Evolutionary conservation across 2,113 vertebrate genomes (phyloP).

Genomic region (Bubo bubo): DNA sequence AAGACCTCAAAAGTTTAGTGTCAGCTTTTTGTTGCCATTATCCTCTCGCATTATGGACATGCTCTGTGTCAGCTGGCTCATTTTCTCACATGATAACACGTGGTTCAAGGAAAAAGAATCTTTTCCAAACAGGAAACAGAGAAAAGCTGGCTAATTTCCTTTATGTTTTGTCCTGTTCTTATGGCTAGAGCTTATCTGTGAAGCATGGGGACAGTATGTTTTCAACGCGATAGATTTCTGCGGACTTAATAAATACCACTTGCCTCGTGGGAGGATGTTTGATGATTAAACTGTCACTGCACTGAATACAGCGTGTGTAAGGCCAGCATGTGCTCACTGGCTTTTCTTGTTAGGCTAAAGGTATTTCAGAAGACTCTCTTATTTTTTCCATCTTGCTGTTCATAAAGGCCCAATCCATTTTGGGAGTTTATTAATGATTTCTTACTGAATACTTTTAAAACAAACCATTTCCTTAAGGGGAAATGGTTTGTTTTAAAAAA

Average conservation of each 20-base stretch:
- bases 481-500: neutral
- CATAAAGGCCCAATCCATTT: neutral
- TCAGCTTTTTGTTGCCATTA: conserved; percentile 13
- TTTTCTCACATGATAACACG: neutral
- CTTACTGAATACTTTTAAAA: neutral
- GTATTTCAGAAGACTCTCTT: neutral
- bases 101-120: conserved; percentile 1
- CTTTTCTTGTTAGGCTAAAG: neutral
- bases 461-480: neutral
- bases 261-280: neutral
- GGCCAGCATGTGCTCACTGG: neutral
- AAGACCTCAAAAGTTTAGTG: neutral
- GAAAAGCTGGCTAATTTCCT: conserved; percentile 36
- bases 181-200: neutral
- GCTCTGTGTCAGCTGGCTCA: neutral
- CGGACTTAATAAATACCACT: neutral
- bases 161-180: neutral
- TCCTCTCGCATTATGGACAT: fast-evolving
- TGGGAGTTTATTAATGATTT: neutral
- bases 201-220: neutral
- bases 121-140: conserved; percentile 28
- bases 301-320: fast-evolving
- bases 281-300: neutral
- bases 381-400: neutral
- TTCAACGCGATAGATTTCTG: neutral